Conservation (phyloP, 2,888 invertebrate genomes). For the Agriotes lineatus region DNA sequence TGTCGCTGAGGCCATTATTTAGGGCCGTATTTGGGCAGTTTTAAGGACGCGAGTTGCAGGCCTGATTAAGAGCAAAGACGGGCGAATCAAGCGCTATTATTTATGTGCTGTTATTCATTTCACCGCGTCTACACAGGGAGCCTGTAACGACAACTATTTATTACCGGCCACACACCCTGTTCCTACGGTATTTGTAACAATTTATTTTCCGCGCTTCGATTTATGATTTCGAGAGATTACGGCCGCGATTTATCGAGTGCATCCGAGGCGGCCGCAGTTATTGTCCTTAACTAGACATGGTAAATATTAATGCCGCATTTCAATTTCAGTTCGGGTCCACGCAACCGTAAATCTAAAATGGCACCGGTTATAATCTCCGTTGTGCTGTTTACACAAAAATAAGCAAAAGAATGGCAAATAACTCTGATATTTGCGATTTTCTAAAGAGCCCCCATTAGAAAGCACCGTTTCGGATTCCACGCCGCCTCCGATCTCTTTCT, state of each 20-base stretch:
- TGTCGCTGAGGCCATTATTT: no score
- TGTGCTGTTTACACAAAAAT: constrained; percentile 25
- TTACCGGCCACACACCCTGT: constrained; percentile 61
- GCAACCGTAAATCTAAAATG: constrained; percentile 25
- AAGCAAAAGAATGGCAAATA: constrained; percentile 29
- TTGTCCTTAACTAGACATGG: neutral
- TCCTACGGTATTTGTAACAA: constrained; percentile 44
- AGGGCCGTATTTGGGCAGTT: no score
- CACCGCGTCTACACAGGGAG: constrained; percentile 58
- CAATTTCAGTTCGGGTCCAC: constrained; percentile 15
- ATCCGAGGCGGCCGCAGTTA: neutral
- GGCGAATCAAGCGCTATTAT: constrained; percentile 51
- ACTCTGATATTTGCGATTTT: constrained; percentile 29
- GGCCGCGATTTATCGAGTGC: neutral
- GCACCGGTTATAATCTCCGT: constrained; percentile 4
- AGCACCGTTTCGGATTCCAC: neutral
- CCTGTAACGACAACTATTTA: constrained; percentile 60
- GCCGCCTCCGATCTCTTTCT: no score
- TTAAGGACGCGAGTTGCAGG: constrained; percentile 3
- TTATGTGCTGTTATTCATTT: constrained; percentile 61
- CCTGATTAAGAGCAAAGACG: constrained; percentile 17
- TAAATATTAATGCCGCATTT: neutral
- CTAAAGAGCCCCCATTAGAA: constrained; percentile 3
- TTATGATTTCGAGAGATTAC: constrained; percentile 21
- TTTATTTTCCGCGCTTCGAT: constrained; percentile 40